Percentiles rank a stretch among this genome's conserved stretches.
phyloP scores from a whole-genome alignment of 2,113 vertebrate species.

The Marmota monax region DNA sequence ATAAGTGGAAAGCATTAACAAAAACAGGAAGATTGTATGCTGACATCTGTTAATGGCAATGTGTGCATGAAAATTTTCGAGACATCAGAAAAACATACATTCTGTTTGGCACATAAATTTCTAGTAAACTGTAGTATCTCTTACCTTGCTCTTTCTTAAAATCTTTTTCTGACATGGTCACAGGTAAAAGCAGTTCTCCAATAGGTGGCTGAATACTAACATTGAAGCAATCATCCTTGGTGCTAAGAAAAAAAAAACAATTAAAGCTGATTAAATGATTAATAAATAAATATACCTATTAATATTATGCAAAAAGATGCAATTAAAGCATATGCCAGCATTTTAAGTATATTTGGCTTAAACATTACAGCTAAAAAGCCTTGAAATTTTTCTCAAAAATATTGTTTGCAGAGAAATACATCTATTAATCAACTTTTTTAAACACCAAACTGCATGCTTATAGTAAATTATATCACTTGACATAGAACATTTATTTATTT shows the following conservation, averaged over 20 bases:
- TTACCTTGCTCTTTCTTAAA: conserved; percentile 96
- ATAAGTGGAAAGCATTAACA: conserved; percentile 64
- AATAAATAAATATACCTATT: not conserved
- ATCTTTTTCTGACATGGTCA: conserved; percentile 94
- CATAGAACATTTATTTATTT: not conserved
- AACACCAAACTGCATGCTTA: conserved; percentile 13
- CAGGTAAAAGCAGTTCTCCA: conserved; percentile 95
- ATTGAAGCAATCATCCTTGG: conserved; percentile 93
- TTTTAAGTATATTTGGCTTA: not conserved
- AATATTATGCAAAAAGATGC: not conserved
- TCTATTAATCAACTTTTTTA: not conserved
- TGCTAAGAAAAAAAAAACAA: conserved; percentile 88
- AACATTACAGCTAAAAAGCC: conserved; percentile 9
- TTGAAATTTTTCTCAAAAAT: not conserved
- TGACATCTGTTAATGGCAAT: conserved; percentile 16
- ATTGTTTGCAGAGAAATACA: conserved; percentile 45
- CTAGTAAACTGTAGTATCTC: conserved; percentile 62
- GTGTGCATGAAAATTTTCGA: conserved; percentile 1
- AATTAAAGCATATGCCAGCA: not conserved
- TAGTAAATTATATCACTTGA: not conserved
- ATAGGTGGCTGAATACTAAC: conserved; percentile 95
- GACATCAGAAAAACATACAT: not conserved
- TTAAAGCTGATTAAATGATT: conserved; percentile 68
- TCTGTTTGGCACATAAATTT: conserved; percentile 18
- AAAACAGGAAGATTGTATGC: not conserved